Conservation (phyloP, 2,888 invertebrate genomes). For the Biston stratarius region DNA sequence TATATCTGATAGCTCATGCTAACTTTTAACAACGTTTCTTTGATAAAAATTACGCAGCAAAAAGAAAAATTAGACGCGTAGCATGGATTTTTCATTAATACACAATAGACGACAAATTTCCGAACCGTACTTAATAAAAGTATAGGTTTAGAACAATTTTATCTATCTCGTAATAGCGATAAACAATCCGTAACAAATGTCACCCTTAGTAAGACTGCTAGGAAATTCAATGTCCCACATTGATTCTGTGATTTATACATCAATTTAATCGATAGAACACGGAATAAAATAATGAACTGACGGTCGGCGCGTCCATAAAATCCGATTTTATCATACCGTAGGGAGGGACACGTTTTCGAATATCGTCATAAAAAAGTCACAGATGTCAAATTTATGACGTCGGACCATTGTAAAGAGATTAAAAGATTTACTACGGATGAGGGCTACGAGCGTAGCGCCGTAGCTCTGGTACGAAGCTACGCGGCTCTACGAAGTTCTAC, state of each 20-base stretch:
- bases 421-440: slow-evolving; percentile 82
- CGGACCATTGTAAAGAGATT: slow-evolving; percentile 85
- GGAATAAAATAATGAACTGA: slow-evolving; percentile 82
- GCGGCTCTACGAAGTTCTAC: slow-evolving; percentile 64
- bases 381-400: slow-evolving; percentile 86
- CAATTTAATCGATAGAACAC: slow-evolving; percentile 77
- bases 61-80: too few species aligned
- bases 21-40: too few species aligned
- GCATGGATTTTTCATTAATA: too few species aligned
- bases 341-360: slow-evolving; percentile 84
- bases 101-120: too few species aligned
- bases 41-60: too few species aligned
- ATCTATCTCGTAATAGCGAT: slow-evolving; percentile 7
- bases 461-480: slow-evolving; percentile 54
- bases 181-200: slow-evolving; percentile 9
- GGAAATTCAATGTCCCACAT: slow-evolving; percentile 30
- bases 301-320: slow-evolving; percentile 78
- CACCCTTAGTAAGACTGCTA: slow-evolving; percentile 11
- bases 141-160: neutral
- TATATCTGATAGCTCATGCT: too few species aligned
- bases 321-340: slow-evolving; percentile 83
- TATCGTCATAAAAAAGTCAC: slow-evolving; percentile 86
- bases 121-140: too few species aligned
- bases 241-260: slow-evolving; percentile 51
- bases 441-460: slow-evolving; percentile 51